Evolutionary conservation across 2,113 vertebrate species (phyloP).

Genomic region (Neogobius melanostomus): DNA sequence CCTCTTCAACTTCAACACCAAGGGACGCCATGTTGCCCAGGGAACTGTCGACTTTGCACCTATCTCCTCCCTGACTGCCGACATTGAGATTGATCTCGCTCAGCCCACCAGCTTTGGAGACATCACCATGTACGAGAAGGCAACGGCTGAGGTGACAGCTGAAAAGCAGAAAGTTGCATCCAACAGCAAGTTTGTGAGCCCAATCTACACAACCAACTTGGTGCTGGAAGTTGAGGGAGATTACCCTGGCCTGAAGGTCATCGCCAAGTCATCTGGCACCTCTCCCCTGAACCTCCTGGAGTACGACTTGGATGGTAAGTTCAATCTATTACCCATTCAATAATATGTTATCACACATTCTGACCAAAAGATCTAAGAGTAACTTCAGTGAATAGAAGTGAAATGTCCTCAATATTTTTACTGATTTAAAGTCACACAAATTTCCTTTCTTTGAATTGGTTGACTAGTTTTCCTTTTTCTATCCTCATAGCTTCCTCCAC

Average conservation of each 20-base stretch:
- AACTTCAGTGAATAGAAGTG: too few relatives aligned
- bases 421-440: too few relatives aligned
- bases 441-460: not conserved
- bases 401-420: too few relatives aligned
- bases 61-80: constrained; percentile 63
- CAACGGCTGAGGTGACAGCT: constrained; percentile 67
- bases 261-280: constrained; percentile 81
- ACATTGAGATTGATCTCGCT: constrained; percentile 76
- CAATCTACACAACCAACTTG: constrained; percentile 82
- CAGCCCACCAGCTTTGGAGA: constrained; percentile 79
- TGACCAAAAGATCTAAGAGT: too few relatives aligned
- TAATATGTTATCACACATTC: too few relatives aligned
- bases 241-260: constrained; percentile 70
- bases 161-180: constrained; percentile 79
- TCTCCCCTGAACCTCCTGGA: constrained; percentile 83
- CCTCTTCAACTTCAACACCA: constrained; percentile 63
- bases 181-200: constrained; percentile 76
- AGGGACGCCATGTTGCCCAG: constrained; percentile 76
- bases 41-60: constrained; percentile 79
- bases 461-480: not conserved
- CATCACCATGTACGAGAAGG: constrained; percentile 70
- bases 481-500: constrained; percentile 73
- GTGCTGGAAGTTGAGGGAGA: constrained; percentile 71
- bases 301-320: constrained; percentile 87
- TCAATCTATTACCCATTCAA: not conserved